These are phyloP conservation scores for Drosophila recens DNA, from an alignment of 2,888 invertebrate genomes.

Conservation along the genomic window DNA sequence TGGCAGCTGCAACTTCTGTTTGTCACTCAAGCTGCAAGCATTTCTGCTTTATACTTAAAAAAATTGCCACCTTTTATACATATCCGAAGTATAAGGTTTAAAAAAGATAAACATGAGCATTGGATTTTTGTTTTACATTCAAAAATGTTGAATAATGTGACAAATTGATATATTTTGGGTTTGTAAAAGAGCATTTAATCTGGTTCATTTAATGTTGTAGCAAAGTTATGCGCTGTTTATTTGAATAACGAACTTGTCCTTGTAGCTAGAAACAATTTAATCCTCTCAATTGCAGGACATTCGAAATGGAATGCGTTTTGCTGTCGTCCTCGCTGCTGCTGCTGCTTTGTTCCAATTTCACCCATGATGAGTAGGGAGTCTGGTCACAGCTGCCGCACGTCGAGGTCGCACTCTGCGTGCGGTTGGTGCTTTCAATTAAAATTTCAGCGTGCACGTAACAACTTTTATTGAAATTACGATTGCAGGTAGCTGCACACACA, in stretches of 20 bases:
- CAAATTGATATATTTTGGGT: no score
- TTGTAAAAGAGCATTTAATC: neutral
- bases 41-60: no score
- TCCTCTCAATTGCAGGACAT: slow-evolving; percentile 50
- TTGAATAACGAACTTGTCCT: slow-evolving; percentile 27
- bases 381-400: slow-evolving; percentile 63
- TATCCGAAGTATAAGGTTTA: neutral
- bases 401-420: slow-evolving; percentile 59
- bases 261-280: slow-evolving; percentile 41
- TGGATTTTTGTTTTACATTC: no score
- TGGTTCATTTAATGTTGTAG: slow-evolving; percentile 1
- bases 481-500: slow-evolving; percentile 62
- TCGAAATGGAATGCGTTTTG: slow-evolving; percentile 43
- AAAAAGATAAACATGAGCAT: no score
- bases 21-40: slow-evolving; percentile 26
- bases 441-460: slow-evolving; percentile 80
- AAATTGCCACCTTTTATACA: neutral
- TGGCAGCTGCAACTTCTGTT: slow-evolving; percentile 9
- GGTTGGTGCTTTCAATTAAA: slow-evolving; percentile 80
- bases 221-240: slow-evolving; percentile 1
- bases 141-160: no score
- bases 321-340: slow-evolving; percentile 37
- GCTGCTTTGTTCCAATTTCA: slow-evolving; percentile 62
- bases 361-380: slow-evolving; percentile 59
- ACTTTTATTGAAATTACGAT: slow-evolving; percentile 81